Evolutionary conservation across 2,113 vertebrate genomes (phyloP), one percentile per base, ranked within the genome.

Genomic region (Mirza zaza): DNA sequence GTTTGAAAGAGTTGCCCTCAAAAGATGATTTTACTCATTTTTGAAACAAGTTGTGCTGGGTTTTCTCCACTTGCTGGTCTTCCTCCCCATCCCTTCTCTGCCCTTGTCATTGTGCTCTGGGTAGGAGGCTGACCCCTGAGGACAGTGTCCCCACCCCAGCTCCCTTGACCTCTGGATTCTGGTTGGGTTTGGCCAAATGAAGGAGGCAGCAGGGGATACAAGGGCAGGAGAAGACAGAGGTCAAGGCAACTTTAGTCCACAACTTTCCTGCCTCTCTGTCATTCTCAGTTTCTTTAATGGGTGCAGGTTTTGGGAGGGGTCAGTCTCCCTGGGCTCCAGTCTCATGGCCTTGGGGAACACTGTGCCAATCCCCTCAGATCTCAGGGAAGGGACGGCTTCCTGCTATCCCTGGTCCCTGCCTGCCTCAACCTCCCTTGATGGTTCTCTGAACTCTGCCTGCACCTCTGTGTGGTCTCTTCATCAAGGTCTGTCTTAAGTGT

Each of bases 211-310:
- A 23, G 3, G 27, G 15, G 23, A n/a, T 4, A 21, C 65, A 70
- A 42, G 55, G 79, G 32, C 42, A 67, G 93, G 29, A 50, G 48
- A 67, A 61, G 17, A 83, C 25, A 55, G 70, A 68, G 67, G 36
- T 34, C 15, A 25, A 23, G 73, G 29, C 50, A 27, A n/a, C 73
- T 71, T 59, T 13, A 65, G 42, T n/a, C 50, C 52, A 4, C 14
- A 34, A 5, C 3, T 18, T 73, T 42, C 50, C 48, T n/a, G 23
- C 34, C 23, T 42, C 11, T 25, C 20, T 0, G 0, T 4, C 18
- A 5, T 20, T 20, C 52, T 27, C n/a, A 48, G 9, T 77, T 57
- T 65, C 45, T 71, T 67, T 36, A 32, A 5, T 27, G 50, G 10
- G 39, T 34, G 8, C 42, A 86, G 65, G 18, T 55, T 57, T 55